A percentile compares a stretch with the other conserved stretches of the same genome.
These are phyloP conservation scores for Fistularia commersonii DNA, from an alignment of 2,797 vertebrate genomes.

Conservation along the genomic window DNA sequence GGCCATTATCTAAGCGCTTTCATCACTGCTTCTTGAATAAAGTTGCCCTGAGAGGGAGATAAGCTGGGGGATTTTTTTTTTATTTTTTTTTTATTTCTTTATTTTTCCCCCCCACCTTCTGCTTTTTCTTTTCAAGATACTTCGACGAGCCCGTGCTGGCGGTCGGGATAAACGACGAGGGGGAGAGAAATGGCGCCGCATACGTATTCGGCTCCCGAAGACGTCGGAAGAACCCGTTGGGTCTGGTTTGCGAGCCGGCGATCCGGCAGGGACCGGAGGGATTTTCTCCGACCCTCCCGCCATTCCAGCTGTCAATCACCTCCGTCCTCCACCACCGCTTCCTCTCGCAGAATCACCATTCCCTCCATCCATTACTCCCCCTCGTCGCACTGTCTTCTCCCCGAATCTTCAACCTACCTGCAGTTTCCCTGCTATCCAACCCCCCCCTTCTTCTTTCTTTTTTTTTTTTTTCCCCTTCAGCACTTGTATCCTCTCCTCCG, in stretches of 20 bases:
- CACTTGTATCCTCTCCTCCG: conserved; percentile 30
- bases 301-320: conserved; percentile 24
- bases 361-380: conserved; percentile 23
- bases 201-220: conserved; percentile 1
- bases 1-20: conserved; percentile 60
- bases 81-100: too few species aligned
- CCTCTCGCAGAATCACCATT: too few species aligned
- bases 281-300: conserved; percentile 30
- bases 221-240: conserved; percentile 21
- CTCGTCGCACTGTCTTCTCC: background rate
- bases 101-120: too few species aligned
- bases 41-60: conserved; percentile 50
- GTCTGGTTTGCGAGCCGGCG: conserved; percentile 31
- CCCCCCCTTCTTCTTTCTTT: conserved; percentile 9
- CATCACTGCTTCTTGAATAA: conserved; percentile 59
- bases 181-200: conserved; percentile 2
- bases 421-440: conserved; percentile 21
- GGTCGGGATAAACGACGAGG: conserved; percentile 30
- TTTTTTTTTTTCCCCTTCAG: conserved; percentile 14
- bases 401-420: conserved; percentile 18
- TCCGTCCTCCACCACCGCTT: conserved; percentile 37
- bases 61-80: conserved; percentile 16
- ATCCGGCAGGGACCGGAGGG: conserved; percentile 31
- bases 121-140: too few species aligned
- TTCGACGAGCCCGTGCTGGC: conserved; percentile 30